Evolutionary conservation across 2,888 invertebrate genomes (phyloP).

Genomic region (Pollenia amentaria): DNA sequence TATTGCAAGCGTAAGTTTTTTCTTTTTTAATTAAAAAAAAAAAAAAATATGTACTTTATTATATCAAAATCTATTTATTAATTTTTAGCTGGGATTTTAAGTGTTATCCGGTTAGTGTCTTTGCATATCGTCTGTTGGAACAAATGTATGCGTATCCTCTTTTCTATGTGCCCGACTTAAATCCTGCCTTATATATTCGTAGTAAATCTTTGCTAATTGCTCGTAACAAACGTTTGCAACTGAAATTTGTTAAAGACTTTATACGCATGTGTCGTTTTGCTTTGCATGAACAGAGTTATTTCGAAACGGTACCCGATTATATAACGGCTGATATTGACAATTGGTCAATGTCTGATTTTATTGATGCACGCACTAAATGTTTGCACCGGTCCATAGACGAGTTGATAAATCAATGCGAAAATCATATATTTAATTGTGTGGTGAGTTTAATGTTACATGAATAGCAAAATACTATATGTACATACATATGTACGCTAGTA

Average conservation of each 20-base stretch:
- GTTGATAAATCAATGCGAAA: conserved; percentile 86
- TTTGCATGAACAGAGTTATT: conserved; percentile 85
- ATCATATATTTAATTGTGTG: conserved; percentile 87
- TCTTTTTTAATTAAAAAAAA: neutral
- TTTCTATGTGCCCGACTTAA: conserved; percentile 90
- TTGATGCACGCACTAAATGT: conserved; percentile 87
- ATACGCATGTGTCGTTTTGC: conserved; percentile 89
- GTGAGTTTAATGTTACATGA: conserved; percentile 81
- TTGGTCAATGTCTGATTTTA: conserved; percentile 90
- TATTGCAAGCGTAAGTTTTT: conserved; percentile 84
- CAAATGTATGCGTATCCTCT: conserved; percentile 92
- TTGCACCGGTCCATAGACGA: conserved; percentile 86
- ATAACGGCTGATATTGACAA: conserved; percentile 88
- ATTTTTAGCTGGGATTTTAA: conserved; percentile 84
- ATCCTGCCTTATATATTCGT: conserved; percentile 88
- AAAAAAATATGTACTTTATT: neutral
- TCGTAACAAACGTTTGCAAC: conserved; percentile 87
- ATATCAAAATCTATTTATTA: neutral
- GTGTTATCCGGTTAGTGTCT: conserved; percentile 92
- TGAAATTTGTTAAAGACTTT: conserved; percentile 89
- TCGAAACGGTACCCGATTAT: conserved; percentile 87
- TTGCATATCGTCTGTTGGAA: conserved; percentile 90
- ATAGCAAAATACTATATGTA: neutral
- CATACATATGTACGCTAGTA: no score
- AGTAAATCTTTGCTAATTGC: conserved; percentile 87